These are phyloP conservation scores for Reinhardtius hippoglossoides DNA, from an alignment of 2,113 vertebrate genomes.

Conservation along the genomic window DNA sequence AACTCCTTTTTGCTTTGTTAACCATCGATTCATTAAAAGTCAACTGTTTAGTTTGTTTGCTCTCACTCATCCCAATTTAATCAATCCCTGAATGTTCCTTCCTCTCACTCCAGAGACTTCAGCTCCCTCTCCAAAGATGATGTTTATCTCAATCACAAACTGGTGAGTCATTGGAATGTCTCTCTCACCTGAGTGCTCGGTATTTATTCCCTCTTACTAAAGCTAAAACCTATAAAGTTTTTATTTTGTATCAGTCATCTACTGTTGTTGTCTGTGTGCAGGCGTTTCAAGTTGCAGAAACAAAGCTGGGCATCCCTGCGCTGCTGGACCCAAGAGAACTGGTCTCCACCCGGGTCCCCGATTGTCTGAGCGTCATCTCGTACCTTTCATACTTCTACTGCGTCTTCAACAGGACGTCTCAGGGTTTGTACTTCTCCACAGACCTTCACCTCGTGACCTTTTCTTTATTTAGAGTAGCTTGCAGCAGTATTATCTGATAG, in stretches of 20 bases:
- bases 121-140: slow-evolving; percentile 90
- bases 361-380: slow-evolving; percentile 89
- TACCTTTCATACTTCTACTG: slow-evolving; percentile 89
- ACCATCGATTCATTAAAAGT: not conserved
- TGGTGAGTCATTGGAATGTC: slow-evolving; percentile 84
- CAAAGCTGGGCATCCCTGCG: slow-evolving; percentile 89
- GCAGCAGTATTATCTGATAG: not conserved
- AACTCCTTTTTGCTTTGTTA: slow-evolving; percentile 4
- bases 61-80: not conserved
- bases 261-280: slow-evolving; percentile 42
- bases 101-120: slow-evolving; percentile 85
- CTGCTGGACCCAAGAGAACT: slow-evolving; percentile 89
- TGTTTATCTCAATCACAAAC: slow-evolving; percentile 88
- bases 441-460: not conserved
- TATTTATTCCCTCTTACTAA: not conserved
- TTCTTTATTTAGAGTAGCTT: not conserved
- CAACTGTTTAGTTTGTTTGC: too few species aligned
- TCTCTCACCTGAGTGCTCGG: too few species aligned
- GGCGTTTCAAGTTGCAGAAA: slow-evolving; percentile 91
- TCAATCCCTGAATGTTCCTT: slow-evolving; percentile 38
- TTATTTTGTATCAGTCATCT: too few species aligned
- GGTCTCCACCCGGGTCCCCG: slow-evolving; percentile 86
- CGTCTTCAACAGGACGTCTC: slow-evolving; percentile 83
- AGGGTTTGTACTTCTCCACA: slow-evolving; percentile 35
- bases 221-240: too few species aligned